Percentiles rank a stretch among this genome's conserved stretches.
phyloP scores from a whole-genome alignment of 2,888 invertebrate species.

The Phaonia tiefii region DNA sequence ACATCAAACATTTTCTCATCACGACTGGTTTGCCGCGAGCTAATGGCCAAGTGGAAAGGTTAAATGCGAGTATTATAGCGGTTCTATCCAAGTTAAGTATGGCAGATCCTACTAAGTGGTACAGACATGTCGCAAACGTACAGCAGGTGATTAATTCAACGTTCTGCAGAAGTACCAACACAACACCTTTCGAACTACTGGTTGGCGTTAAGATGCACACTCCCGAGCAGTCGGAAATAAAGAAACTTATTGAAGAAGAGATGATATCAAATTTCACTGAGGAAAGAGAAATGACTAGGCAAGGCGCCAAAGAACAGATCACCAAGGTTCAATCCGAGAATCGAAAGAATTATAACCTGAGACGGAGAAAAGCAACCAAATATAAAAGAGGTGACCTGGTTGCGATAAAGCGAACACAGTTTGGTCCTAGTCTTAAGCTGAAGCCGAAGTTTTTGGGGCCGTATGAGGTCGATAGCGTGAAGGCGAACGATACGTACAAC shows the following conservation, averaged over 20 bases:
- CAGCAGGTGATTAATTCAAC: conserved; percentile 49
- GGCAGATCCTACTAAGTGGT: conserved; percentile 52
- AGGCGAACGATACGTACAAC: conserved; percentile 46
- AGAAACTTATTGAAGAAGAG: conserved; percentile 39
- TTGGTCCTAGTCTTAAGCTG: conserved; percentile 6
- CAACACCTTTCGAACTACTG: conserved; percentile 46
- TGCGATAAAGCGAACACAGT: conserved; percentile 56
- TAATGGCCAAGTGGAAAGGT: conserved; percentile 60
- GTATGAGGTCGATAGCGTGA: conserved; percentile 26
- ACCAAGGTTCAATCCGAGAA: conserved; percentile 63
- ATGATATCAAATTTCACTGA: conserved; percentile 33
- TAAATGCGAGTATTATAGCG: conserved; percentile 39
- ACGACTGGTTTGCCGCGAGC: conserved; percentile 59
- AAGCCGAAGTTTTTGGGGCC: conserved; percentile 52
- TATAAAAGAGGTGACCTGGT: conserved; percentile 39
- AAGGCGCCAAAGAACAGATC: conserved; percentile 55
- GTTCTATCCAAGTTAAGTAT: conserved; percentile 57
- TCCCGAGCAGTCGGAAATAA: conserved; percentile 16
- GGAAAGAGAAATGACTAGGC: conserved; percentile 46
- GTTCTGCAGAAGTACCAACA: conserved; percentile 28
- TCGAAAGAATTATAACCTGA: conserved; percentile 48
- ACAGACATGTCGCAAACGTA: conserved; percentile 43
- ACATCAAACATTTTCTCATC: conserved; percentile 48
- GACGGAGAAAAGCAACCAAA: conserved; percentile 45
- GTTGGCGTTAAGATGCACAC: conserved; percentile 48